Percentiles rank a stretch among this genome's conserved stretches.
Evolutionary conservation across 2,888 invertebrate species (phyloP).

Genomic region (Drosophila differens): DNA sequence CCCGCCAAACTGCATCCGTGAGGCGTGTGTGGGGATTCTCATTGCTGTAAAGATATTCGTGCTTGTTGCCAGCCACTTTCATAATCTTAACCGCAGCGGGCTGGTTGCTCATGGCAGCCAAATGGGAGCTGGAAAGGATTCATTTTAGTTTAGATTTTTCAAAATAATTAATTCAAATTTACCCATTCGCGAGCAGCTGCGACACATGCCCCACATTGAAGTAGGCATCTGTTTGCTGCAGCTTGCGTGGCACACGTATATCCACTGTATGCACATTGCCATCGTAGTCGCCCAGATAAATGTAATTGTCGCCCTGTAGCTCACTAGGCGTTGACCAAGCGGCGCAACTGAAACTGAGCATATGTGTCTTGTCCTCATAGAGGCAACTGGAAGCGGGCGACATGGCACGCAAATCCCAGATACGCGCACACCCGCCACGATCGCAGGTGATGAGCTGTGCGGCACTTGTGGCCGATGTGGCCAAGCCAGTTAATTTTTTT

Average conservation of each 20-base stretch:
- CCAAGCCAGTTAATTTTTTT: conserved; percentile 59
- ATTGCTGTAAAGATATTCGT: conserved; percentile 51
- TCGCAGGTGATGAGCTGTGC: conserved; percentile 63
- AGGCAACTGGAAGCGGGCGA: conserved; percentile 50
- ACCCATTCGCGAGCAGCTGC: conserved; percentile 58
- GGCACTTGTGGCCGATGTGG: conserved; percentile 34
- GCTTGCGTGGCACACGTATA: conserved; percentile 48
- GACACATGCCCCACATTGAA: conserved; percentile 51
- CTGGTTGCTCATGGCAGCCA: conserved; percentile 66
- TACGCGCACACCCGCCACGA: conserved; percentile 60
- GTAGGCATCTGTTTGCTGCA: conserved; percentile 44
- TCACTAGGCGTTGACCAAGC: conserved; percentile 58
- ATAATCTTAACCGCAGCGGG: conserved; percentile 55
- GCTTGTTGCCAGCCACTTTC: conserved; percentile 14
- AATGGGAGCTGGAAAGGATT: conserved; percentile 39
- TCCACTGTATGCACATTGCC: conserved; percentile 67
- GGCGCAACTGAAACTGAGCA: conserved; percentile 60
- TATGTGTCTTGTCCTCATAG: conserved; percentile 47
- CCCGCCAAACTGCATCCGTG: conserved; percentile 60
- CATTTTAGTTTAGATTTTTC: background rate
- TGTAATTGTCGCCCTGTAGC: conserved; percentile 46
- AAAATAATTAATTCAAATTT: background rate
- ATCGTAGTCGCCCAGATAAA: conserved; percentile 67
- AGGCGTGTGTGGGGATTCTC: conserved; percentile 54
- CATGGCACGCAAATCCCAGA: conserved; percentile 63